Base-by-base conservation (phyloP, 2,113 vertebrate genomes). In the Saimiri boliviensis region DNA sequence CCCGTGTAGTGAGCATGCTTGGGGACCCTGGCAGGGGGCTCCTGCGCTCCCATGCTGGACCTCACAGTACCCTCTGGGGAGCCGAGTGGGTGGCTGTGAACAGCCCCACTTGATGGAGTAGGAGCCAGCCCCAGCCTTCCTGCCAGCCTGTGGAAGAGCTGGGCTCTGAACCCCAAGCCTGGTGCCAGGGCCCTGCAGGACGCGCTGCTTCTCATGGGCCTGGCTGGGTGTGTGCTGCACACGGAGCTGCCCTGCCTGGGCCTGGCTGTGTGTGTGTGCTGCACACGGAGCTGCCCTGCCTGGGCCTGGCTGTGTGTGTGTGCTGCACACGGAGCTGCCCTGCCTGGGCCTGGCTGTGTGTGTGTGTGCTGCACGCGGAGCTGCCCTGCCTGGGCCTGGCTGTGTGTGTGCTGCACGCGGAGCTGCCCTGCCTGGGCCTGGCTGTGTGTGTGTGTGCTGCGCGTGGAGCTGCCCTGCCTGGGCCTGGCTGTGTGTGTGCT, bases 1-100 rank as follows among this genome's bases (percentile, higher is more conserved):
- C 30, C 4, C 2, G 3, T 1, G 30, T 70, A 1, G 5, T n/a
- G 52, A 32, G 45, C 40, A 7, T 0, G 2, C 16, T 27, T 14
- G 0, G 17, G 16, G 35, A 0, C 5, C 74, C 1, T 0, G 35
- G 20, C 74, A n/a, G 37, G 73, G 30, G 83, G 25, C 40, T 49
- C 54, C 45, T 10, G 4, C 27, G 3, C 11, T 10, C 80, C 54
- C 3, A 0, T 1, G 3, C 9, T 63, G 8, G 17, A 21, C 60
- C 23, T 60, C 35, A 23, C 13, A 6, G 73, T 27, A 27, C 19
- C 35, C 40, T n/a, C 25, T 60, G 20, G 20, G 52, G 52, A 66
- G 32, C 58, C 2, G 9, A 17, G 76, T 8, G 1, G 66, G 37
- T 16, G 5, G 10, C 54, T 8, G 1, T 32, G 27, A 30, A 27